Conservation (phyloP, 2,113 vertebrate species). For the Gobius niger region DNA sequence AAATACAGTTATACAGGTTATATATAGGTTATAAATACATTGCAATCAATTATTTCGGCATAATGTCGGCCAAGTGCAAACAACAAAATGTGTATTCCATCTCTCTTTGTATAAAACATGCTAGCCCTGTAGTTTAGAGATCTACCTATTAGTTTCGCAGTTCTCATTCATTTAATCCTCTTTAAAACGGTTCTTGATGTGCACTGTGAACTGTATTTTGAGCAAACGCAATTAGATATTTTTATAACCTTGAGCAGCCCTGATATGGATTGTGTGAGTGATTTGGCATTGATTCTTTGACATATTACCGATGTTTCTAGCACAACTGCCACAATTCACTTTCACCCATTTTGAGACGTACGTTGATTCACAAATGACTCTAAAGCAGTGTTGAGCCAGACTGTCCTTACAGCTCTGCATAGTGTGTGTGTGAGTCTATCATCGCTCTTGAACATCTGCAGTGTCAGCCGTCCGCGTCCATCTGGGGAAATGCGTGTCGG, state of each 20-base stretch:
- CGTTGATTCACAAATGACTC: neutral
- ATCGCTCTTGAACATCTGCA: slow-evolving; percentile 51
- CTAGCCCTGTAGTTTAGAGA: too few species aligned
- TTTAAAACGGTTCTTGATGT: too few species aligned
- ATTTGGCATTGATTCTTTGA: too few species aligned
- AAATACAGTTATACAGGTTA: slow-evolving; percentile 3
- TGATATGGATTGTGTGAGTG: too few species aligned
- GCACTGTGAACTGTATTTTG: too few species aligned
- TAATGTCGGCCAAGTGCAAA: too few species aligned
- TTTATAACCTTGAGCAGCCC: too few species aligned
- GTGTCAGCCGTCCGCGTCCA: slow-evolving; percentile 42
- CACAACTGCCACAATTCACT: neutral
- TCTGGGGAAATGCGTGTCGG: slow-evolving; percentile 27
- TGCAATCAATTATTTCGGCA: neutral
- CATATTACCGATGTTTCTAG: neutral
- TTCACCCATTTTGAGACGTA: neutral
- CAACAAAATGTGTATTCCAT: too few species aligned
- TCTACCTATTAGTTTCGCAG: too few species aligned
- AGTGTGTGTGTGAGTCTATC: slow-evolving; percentile 36
- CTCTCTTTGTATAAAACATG: too few species aligned
- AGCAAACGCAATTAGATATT: too few species aligned
- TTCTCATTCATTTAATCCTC: too few species aligned
- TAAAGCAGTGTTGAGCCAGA: neutral
- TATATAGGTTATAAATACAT: neutral
- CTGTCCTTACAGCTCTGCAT: slow-evolving; percentile 4